These are phyloP conservation scores for Cirrhinus mrigala DNA, from an alignment of 2,797 vertebrate species.

Conservation along the genomic window DNA sequence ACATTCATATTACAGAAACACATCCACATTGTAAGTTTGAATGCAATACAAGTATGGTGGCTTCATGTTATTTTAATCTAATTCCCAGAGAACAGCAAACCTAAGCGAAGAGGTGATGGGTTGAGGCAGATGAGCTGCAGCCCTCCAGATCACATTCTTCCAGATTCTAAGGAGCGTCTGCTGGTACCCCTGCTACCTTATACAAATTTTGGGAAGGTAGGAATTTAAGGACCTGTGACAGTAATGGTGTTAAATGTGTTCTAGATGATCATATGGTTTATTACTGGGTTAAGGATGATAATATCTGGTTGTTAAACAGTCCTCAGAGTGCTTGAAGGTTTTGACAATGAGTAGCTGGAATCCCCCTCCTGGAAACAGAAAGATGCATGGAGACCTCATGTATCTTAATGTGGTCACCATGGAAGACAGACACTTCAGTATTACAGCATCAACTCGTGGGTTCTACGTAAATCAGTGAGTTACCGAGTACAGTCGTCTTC, in stretches of 20 bases:
- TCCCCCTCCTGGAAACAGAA: constrained; percentile 93
- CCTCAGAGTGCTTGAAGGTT: constrained; percentile 90
- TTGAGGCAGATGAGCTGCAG: constrained; percentile 84
- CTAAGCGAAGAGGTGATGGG: constrained; percentile 81
- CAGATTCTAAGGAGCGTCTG: constrained; percentile 87
- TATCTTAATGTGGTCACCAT: constrained; percentile 89
- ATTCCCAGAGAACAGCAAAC: constrained; percentile 59
- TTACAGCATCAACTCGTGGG: constrained; percentile 89
- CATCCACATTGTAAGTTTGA: neutral
- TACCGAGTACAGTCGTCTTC: neutral
- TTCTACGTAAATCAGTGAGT: constrained; percentile 96
- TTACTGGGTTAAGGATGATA: neutral
- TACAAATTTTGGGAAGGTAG: constrained; percentile 90
- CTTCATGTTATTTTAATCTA: neutral
- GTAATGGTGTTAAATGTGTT: neutral
- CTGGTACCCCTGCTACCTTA: constrained; percentile 86
- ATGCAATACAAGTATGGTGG: neutral
- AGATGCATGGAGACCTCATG: constrained; percentile 96
- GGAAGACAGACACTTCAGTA: constrained; percentile 89
- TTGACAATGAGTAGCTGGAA: constrained; percentile 95
- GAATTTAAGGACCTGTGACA: neutral
- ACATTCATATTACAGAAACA: neutral
- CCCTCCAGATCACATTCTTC: constrained; percentile 89
- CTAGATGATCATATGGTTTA: neutral
- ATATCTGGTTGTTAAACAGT: constrained; percentile 70